phyloP scores from a whole-genome alignment of 2,113 vertebrate species.

The Agapornis roseicollis region DNA sequence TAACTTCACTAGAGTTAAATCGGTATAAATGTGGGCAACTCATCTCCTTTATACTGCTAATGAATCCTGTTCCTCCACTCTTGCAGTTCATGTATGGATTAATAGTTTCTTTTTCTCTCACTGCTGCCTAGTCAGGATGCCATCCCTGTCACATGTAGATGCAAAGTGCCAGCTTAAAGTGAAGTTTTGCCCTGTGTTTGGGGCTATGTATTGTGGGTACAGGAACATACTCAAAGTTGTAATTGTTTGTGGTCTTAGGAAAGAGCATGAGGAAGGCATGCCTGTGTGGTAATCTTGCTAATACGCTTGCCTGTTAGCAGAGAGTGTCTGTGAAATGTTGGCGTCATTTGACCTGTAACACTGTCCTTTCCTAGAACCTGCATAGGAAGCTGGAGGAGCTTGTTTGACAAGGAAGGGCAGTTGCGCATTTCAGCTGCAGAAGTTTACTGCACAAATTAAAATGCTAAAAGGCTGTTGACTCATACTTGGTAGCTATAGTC shows the following conservation, averaged over 20 bases:
- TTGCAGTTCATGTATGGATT: neutral
- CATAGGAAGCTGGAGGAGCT: neutral
- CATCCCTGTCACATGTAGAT: neutral
- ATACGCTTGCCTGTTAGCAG: neutral
- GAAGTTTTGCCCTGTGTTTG: neutral
- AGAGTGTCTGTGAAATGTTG: neutral
- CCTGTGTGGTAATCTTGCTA: neutral
- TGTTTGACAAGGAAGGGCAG: neutral
- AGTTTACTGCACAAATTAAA: neutral
- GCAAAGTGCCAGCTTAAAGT: fast-evolving
- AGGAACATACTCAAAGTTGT: neutral
- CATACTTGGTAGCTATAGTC: neutral
- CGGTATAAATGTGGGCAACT: neutral
- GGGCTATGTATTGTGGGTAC: neutral
- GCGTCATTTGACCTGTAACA: neutral
- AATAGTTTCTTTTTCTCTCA: neutral
- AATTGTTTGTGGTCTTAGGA: neutral
- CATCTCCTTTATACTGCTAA: neutral
- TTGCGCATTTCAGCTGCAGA: neutral
- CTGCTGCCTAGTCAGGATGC: neutral
- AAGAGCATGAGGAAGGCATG: neutral
- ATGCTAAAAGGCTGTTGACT: neutral
- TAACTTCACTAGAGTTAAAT: neutral
- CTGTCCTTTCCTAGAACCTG: neutral
- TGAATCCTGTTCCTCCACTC: neutral